Conservation (phyloP, 35 echinoderm and acorn worm species). For the Hemicentrotus pulcherrimus region DNA sequence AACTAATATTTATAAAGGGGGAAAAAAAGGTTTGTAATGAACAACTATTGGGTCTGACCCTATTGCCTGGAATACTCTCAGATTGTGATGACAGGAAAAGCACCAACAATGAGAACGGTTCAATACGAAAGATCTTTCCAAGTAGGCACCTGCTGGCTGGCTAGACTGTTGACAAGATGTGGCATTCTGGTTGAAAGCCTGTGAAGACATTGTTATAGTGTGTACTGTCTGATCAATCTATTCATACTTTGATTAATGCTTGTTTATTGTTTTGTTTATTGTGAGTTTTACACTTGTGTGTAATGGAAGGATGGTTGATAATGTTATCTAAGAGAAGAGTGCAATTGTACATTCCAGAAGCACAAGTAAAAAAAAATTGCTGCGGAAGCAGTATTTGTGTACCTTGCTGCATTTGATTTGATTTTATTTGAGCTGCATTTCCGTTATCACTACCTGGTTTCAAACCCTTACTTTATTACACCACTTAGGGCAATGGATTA, state of each 20-base stretch:
- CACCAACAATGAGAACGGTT: not conserved
- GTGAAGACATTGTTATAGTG: not conserved
- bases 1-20: too few relatives aligned
- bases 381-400: not conserved
- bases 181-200: not conserved
- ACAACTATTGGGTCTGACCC: not conserved
- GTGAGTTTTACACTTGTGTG: not conserved
- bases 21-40: not conserved
- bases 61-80: not conserved
- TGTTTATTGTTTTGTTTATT: conserved; percentile 20
- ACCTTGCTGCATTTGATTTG: not conserved
- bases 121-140: not conserved
- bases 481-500: not conserved
- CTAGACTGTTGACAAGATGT: not conserved
- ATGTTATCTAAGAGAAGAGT: conserved; percentile 13
- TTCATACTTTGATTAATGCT: conserved; percentile 3
- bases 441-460: not conserved
- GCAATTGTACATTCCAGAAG: conserved; percentile 6
- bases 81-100: not conserved
- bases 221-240: not conserved
- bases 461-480: not conserved
- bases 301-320: not conserved
- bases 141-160: too few relatives aligned
- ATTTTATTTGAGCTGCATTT: conserved; percentile 19
- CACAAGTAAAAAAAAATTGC: not conserved